Conservation (phyloP, 2,113 vertebrate genomes). For the Pangasianodon gigas region DNA sequence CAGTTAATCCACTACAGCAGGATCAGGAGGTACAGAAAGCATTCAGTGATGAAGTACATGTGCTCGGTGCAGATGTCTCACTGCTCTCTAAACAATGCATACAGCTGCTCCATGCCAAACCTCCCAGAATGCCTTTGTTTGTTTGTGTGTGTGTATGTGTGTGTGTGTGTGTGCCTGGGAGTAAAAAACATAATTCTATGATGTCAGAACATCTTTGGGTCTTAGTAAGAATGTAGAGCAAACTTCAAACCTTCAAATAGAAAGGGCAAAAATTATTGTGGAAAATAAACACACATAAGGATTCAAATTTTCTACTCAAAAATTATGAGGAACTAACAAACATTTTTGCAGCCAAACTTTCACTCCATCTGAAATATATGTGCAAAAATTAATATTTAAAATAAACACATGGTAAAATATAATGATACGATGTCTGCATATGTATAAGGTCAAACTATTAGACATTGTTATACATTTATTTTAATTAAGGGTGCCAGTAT, state of each 20-base stretch:
- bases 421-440: not conserved
- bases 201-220: not conserved
- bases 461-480: not conserved
- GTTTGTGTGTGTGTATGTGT: not conserved
- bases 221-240: not conserved
- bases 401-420: not conserved
- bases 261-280: not conserved
- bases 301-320: not conserved
- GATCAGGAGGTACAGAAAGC: slow-evolving; percentile 15
- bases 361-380: not conserved
- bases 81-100: slow-evolving; percentile 21
- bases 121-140: slow-evolving; percentile 1
- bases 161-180: not conserved
- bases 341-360: not conserved
- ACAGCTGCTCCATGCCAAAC: slow-evolving; percentile 12
- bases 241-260: not conserved
- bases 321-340: not conserved
- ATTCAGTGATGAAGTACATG: slow-evolving; percentile 6
- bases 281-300: not conserved
- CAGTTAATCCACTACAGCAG: not conserved
- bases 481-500: not conserved
- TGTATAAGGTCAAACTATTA: not conserved
- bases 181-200: not conserved
- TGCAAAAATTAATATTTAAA: slow-evolving; percentile 37
- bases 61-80: slow-evolving; percentile 10